These are phyloP conservation scores for Microcebus murinus DNA, from an alignment of 2,113 vertebrate genomes.

Conservation along the genomic window DNA sequence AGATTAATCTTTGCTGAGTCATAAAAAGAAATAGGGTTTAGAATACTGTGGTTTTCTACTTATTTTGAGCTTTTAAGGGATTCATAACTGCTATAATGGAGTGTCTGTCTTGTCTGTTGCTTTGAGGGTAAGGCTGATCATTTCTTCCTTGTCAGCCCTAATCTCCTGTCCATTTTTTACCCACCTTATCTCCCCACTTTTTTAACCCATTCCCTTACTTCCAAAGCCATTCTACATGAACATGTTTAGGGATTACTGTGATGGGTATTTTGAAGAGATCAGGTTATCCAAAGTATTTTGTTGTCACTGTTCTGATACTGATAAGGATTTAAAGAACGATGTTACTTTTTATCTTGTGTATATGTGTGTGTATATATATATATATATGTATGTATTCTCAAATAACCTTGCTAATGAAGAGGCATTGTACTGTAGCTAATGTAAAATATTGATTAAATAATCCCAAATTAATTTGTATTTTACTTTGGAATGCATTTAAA, in stretches of 20 bases:
- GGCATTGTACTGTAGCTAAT: neutral
- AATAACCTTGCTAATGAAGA: neutral
- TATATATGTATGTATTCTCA: neutral
- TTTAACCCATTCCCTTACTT: neutral
- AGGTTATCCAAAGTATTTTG: neutral
- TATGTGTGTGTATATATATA: neutral
- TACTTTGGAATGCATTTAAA: neutral
- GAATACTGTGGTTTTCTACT: neutral
- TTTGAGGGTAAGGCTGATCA: neutral
- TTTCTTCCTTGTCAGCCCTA: neutral
- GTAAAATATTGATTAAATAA: constrained; percentile 35
- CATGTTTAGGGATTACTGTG: neutral
- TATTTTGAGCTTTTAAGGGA: constrained; percentile 19
- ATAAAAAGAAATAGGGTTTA: neutral
- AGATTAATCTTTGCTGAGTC: neutral
- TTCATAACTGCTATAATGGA: neutral
- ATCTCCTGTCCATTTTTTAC: neutral
- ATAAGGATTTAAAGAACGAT: constrained; percentile 10
- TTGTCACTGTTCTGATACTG: constrained; percentile 4
- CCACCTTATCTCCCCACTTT: neutral
- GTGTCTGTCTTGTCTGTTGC: neutral
- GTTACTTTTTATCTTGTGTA: neutral
- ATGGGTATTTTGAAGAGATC: constrained; percentile 18
- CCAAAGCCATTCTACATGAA: neutral
- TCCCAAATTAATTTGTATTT: neutral